Base-by-base conservation (phyloP, 2,113 vertebrate genomes). In the Serinus canaria region DNA sequence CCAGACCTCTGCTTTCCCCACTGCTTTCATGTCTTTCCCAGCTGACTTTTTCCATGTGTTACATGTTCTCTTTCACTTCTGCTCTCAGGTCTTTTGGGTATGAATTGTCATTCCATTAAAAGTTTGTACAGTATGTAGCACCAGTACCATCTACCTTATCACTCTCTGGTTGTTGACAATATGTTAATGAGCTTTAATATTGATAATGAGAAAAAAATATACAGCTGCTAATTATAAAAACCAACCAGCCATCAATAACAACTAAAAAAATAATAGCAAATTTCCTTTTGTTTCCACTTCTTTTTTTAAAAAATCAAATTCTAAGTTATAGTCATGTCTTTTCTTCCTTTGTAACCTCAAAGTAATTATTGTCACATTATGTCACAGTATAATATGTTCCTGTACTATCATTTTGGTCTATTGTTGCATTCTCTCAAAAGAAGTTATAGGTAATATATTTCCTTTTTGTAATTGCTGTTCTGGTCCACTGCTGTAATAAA, bases 341-440 rank as follows among this genome's bases (percentile, higher is more conserved):
- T 93, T 83, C 62, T 96, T 82, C 80, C 75, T 93, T 78, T 85
- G 60, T 87, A 56, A 70, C 55, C 73, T 79, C 66, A 83, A 92
- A 91, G 66, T 96, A 88, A 95, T 80, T 91, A 83, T 89, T 85
- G 28, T 67, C 16, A 35, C 13, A 25, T 76, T 22, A 25, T 77
- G 43, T 90, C 87, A 77, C 7, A 82, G 87, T 84, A 66, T 84
- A 94, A 60, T 58, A 55, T 78, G 46, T 86, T 94, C 62, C n/a
- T 87, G 15, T 22, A 86, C 17, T 74, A 86, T 89, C 63, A 50
- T 84, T 67, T 92, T 93, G 31, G 35, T 67, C 49, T 92, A 0
- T 77, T 94, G 47, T 70, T 55, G 31, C 28, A 68, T 76, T 96
- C 92, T 85, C 84, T 97, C 69, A 90, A 96, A 94, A 64, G 53